phyloP scores from a whole-genome alignment of 1,140 invertebrate genomes.

The Drosophila malerkotliana region DNA sequence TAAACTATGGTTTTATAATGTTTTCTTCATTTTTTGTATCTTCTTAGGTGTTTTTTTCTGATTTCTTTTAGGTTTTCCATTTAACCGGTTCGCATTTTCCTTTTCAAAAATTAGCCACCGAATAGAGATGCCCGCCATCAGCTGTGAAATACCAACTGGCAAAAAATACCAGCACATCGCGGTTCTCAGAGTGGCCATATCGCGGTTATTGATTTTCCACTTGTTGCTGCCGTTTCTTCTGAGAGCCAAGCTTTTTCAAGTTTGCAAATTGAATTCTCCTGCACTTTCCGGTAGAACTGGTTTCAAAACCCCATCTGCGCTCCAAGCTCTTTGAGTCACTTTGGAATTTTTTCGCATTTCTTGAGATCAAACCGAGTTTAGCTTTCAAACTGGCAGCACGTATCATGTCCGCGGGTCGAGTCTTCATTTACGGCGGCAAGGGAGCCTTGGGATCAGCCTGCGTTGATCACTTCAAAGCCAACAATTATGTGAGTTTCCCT shows the following conservation, averaged over 20 bases:
- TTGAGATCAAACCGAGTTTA: conserved; percentile 50
- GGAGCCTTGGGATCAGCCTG: conserved; percentile 95
- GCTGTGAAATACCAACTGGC: neutral
- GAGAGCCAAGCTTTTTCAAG: conserved; percentile 19
- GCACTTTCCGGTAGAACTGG: conserved; percentile 46
- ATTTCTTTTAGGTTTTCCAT: too few species aligned
- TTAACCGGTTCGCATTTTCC: neutral
- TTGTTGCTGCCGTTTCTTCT: conserved; percentile 23
- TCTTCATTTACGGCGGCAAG: conserved; percentile 96
- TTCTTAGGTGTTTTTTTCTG: too few species aligned
- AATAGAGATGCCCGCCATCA: conserved; percentile 5
- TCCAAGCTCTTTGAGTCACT: conserved; percentile 56
- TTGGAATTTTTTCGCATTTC: conserved; percentile 17
- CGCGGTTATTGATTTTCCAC: conserved; percentile 34
- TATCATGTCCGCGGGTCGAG: conserved; percentile 86
- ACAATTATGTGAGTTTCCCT: conserved; percentile 91
- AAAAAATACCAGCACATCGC: conserved; percentile 24
- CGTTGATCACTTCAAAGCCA: conserved; percentile 94
- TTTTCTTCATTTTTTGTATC: too few species aligned
- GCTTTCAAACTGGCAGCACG: conserved; percentile 70
- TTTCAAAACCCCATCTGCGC: conserved; percentile 26
- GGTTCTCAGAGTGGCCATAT: conserved; percentile 3
- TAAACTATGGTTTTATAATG: too few species aligned
- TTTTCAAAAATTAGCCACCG: too few species aligned
- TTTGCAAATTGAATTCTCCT: conserved; percentile 31